Evolutionary conservation across 2,888 invertebrate genomes (phyloP), one percentile per base, ranked within the genome.

Genomic region (Ophion ventricosus): DNA sequence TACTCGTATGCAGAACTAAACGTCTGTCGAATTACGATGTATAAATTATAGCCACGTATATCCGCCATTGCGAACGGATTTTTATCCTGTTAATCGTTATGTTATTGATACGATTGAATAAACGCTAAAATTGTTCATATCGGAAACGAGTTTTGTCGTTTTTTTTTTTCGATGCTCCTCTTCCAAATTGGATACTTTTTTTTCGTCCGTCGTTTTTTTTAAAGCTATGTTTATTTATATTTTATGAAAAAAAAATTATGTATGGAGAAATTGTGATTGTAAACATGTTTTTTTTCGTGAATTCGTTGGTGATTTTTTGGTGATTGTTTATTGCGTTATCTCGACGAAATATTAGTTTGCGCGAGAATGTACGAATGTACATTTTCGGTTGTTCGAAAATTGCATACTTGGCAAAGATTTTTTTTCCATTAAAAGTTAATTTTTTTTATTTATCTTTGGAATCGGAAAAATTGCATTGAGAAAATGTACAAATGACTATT

Each of bases 21-120:
- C 57, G 23, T 59, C n/a, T 20, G 67, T 49, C 49, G 25, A 69
- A 76, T 66, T 69, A 59, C 20, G 72, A 40, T 59, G 35, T 23
- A n/a, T n/a, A 40, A 35, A 72, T 40, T 72, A 40, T 49, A 49
- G 72, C 14, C 14, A 59, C 25, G 57, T 56, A 10, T 57, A 40
- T 35, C 5, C 40, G 35, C 23, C 40, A 59, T 35, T 14, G 25
- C 59, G 40, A 59, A 2, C 25, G 29, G 4, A 72, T 40, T 57
- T 17, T 57, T n/a, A 49, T 23, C 17, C 17, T 4, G 54, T 17
- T 25, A 61, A 61, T 49, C 11, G 25, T 67, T 23, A 17, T 56
- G 4, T 54, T n/a, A 73, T 59, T 61, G 23, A 73, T 43, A 25
- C 5, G 25, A 23, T 61, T 17, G 20, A 73, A 73, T 73, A 73